phyloP scores from a whole-genome alignment of 1,140 invertebrate species.

The Idris sp. region DNA sequence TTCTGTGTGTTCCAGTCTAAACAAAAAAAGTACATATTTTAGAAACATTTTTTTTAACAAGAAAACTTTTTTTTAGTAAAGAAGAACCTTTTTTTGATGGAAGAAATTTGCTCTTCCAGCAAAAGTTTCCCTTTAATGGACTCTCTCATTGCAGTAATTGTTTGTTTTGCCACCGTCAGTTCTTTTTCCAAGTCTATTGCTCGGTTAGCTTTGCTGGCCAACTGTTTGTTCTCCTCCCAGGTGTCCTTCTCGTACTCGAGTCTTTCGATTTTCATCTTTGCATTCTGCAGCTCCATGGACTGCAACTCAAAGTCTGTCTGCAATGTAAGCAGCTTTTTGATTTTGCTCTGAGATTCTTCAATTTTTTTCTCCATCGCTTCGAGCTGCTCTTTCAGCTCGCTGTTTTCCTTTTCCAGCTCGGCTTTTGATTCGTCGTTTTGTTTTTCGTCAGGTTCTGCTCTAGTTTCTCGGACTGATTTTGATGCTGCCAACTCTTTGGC shows the following conservation, averaged over 20 bases:
- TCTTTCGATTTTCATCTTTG: constrained; percentile 67
- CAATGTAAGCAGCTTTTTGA: constrained; percentile 54
- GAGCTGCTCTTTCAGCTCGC: constrained; percentile 62
- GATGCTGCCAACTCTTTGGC: constrained; percentile 32
- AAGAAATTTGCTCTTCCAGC: constrained; percentile 74
- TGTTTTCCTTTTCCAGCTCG: constrained; percentile 48
- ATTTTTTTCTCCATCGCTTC: constrained; percentile 64
- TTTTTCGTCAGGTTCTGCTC: constrained; percentile 69
- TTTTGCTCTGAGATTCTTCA: constrained; percentile 67
- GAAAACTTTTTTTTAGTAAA: no score
- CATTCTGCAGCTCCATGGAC: constrained; percentile 68
- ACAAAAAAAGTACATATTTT: no score
- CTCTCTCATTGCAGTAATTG: constrained; percentile 67
- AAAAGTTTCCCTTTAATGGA: constrained; percentile 74
- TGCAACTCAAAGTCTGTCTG: constrained; percentile 71
- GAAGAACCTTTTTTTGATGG: constrained; percentile 68
- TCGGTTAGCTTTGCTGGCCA: constrained; percentile 64
- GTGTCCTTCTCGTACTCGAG: constrained; percentile 68
- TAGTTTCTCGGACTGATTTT: not conserved
- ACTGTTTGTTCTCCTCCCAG: constrained; percentile 71
- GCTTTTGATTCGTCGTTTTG: constrained; percentile 51
- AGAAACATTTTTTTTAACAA: no score
- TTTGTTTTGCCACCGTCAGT: constrained; percentile 65
- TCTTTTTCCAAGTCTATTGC: constrained; percentile 72
- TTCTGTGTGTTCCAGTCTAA: constrained; percentile 71